These are phyloP conservation scores for Nesidiocoris tenuis DNA, from an alignment of 2,888 invertebrate genomes.

Conservation along the genomic window DNA sequence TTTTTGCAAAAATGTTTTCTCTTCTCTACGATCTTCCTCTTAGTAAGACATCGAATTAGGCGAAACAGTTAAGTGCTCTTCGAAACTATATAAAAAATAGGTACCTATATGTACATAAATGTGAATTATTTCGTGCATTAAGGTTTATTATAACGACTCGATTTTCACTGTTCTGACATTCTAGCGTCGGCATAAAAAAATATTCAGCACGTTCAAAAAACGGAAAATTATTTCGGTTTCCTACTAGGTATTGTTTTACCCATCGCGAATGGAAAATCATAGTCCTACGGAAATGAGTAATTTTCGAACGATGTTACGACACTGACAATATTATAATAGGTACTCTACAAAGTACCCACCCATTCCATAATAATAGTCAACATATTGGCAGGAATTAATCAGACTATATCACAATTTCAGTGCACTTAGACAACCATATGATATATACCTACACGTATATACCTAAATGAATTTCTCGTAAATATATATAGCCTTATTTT, in stretches of 20 bases:
- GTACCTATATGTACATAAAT: neutral
- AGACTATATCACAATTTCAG: slow-evolving; percentile 50
- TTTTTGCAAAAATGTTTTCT: no score
- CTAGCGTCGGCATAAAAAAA: neutral
- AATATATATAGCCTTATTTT: no score
- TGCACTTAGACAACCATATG: slow-evolving; percentile 45
- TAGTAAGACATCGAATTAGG: neutral
- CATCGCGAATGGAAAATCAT: no score
- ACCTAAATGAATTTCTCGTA: neutral
- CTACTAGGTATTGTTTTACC: no score
- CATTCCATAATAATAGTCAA: slow-evolving; percentile 46
- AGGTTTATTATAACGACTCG: no score
- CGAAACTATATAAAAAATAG: neutral
- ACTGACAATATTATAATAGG: neutral
- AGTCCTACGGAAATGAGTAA: no score
- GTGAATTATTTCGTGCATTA: no score
- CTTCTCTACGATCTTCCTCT: neutral
- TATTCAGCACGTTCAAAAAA: no score
- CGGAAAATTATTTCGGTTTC: no score
- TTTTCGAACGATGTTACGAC: no score
- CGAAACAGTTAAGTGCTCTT: neutral
- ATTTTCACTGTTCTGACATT: neutral
- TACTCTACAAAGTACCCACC: slow-evolving; percentile 17
- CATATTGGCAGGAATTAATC: slow-evolving; percentile 50
- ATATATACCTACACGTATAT: neutral